Conservation (phyloP, 2,888 invertebrate species). For the Piscicola geometra region DNA sequence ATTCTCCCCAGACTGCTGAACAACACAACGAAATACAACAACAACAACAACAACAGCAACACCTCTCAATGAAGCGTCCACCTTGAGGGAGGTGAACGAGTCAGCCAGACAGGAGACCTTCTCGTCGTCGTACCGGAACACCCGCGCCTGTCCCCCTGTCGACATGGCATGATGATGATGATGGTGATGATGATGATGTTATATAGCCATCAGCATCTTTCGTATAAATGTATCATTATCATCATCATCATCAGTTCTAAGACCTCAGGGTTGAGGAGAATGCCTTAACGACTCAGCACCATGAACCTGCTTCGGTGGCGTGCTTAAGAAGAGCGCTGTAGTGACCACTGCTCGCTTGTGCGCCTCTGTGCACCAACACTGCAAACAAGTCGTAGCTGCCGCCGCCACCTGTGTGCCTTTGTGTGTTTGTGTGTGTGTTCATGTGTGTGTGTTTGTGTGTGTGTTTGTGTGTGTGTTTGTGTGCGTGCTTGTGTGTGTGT, state of each 20-base stretch:
- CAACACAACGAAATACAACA: not conserved
- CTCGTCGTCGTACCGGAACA: not conserved
- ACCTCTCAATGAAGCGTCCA: not conserved
- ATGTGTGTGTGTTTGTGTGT: not conserved
- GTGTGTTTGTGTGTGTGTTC: too few relatives aligned
- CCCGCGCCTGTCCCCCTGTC: too few relatives aligned
- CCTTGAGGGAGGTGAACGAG: not conserved
- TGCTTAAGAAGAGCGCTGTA: conserved; percentile 64
- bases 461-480: not conserved
- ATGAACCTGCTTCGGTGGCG: too few relatives aligned
- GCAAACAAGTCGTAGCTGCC: conserved; percentile 63
- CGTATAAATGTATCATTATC: too few relatives aligned
- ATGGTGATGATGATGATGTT: too few relatives aligned
- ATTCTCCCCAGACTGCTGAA: not conserved
- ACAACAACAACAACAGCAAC: not conserved
- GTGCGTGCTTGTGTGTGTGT: not conserved
- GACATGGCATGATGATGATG: too few relatives aligned
- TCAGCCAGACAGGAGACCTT: not conserved
- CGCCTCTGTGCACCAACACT: conserved; percentile 66
- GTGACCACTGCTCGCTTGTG: conserved; percentile 66
- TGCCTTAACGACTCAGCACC: too few relatives aligned
- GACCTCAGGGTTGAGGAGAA: too few relatives aligned
- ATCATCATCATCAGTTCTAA: too few relatives aligned
- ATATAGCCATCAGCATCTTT: too few relatives aligned
- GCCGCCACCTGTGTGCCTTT: conserved; percentile 36